These are phyloP conservation scores for Crenuchus spilurus DNA, from an alignment of 2,797 vertebrate genomes.

Conservation along the genomic window DNA sequence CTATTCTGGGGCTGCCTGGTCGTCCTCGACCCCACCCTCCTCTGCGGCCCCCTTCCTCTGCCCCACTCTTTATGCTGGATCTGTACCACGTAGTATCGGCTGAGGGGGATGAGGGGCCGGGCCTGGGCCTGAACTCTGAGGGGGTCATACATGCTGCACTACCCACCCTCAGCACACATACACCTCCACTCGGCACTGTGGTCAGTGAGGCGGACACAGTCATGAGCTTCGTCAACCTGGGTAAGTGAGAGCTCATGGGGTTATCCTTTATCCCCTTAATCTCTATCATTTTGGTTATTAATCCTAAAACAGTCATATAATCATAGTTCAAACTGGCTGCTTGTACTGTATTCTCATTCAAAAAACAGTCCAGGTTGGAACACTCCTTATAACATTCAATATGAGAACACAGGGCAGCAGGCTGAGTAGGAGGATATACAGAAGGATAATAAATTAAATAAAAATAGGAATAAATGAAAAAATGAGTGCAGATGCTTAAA, in stretches of 20 bases:
- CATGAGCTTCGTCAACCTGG: slow-evolving; percentile 96
- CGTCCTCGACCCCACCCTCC: slow-evolving; percentile 83
- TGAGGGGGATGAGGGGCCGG: slow-evolving; percentile 76
- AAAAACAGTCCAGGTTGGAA: too few species aligned
- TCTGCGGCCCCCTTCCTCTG: slow-evolving; percentile 80
- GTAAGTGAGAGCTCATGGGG: slow-evolving; percentile 75
- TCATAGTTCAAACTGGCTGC: too few species aligned
- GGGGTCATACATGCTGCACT: slow-evolving; percentile 70
- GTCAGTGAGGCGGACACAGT: slow-evolving; percentile 91
- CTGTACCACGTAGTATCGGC: slow-evolving; percentile 90
- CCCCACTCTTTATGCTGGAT: slow-evolving; percentile 94
- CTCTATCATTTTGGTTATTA: too few species aligned
- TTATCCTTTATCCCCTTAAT: not conserved
- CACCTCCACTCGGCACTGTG: slow-evolving; percentile 78
- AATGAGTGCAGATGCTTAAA: too few species aligned
- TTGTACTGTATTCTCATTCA: too few species aligned
- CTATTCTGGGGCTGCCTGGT: slow-evolving; percentile 87
- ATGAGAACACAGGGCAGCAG: too few species aligned
- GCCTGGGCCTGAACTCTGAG: slow-evolving; percentile 58
- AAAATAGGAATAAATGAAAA: too few species aligned
- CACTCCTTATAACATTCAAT: too few species aligned
- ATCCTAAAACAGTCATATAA: too few species aligned
- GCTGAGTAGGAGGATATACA: too few species aligned
- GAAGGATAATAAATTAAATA: too few species aligned
- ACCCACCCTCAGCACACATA: slow-evolving; percentile 83